Conservation (phyloP, 2,888 invertebrate species). For the Ormia ochracea region DNA sequence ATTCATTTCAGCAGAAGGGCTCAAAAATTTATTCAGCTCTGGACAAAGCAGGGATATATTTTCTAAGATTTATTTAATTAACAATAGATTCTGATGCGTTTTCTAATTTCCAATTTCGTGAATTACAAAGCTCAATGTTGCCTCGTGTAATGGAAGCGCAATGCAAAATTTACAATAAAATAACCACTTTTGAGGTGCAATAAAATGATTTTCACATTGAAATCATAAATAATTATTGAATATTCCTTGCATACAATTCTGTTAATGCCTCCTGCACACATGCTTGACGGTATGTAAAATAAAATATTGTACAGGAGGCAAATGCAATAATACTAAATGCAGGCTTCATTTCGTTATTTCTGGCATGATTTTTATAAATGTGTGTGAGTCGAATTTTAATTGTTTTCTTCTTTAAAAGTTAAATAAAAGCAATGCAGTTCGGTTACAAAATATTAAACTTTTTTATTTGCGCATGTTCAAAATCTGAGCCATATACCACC, state of each 20-base stretch:
- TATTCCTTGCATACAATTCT: constrained; percentile 3
- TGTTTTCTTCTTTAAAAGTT: neutral
- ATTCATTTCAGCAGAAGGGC: no score
- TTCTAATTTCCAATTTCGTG: no score
- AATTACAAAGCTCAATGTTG: neutral
- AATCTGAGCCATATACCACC: no score
- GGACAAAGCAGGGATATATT: no score
- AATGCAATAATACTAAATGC: neutral
- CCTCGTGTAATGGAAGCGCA: neutral
- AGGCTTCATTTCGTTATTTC: constrained; percentile 11
- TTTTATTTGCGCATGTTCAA: no score
- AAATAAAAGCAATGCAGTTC: no score
- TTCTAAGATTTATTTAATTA: no score
- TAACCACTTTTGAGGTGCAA: constrained; percentile 31
- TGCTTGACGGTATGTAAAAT: neutral
- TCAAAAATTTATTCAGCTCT: no score
- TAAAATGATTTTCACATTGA: constrained; percentile 29
- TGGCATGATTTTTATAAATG: neutral
- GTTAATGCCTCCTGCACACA: neutral
- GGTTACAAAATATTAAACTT: no score
- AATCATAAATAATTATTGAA: constrained; percentile 52
- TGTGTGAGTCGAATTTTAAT: neutral
- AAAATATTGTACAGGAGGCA: constrained; percentile 17
- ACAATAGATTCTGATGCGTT: no score
- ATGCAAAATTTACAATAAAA: constrained; percentile 26